A percentile compares a stretch with the other conserved stretches of the same genome.
phyloP scores from a whole-genome alignment of 2,888 invertebrate species.

The Phanerotoma sp. region DNA sequence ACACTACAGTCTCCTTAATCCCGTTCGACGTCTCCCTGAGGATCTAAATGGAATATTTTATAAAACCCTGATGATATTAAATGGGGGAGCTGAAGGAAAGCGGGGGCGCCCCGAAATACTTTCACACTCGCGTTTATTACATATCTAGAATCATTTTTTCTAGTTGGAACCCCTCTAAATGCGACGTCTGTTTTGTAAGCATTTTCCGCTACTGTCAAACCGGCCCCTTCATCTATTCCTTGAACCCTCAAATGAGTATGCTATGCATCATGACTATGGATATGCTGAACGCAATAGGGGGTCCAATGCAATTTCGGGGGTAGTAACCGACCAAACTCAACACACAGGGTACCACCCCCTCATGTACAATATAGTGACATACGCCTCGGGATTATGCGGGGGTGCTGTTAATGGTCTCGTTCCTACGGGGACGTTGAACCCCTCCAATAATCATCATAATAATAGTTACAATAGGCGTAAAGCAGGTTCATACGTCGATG shows the following conservation, averaged over 20 bases:
- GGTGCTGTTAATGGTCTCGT: constrained; percentile 33
- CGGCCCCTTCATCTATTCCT: constrained; percentile 29
- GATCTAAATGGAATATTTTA: constrained; percentile 21
- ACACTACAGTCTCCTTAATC: constrained; percentile 34
- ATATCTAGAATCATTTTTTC: constrained; percentile 21
- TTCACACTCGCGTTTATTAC: constrained; percentile 41
- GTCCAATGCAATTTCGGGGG: constrained; percentile 28
- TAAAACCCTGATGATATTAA: constrained; percentile 5
- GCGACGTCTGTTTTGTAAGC: constrained; percentile 49
- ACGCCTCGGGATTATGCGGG: constrained; percentile 44
- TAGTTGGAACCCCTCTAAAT: constrained; percentile 13
- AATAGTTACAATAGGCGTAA: constrained; percentile 4
- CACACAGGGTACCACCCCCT: constrained; percentile 1
- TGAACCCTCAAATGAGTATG: constrained; percentile 6
- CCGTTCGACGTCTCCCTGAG: constrained; percentile 31
- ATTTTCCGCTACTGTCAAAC: constrained; percentile 46
- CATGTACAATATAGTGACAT: constrained; percentile 39
- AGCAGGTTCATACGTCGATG: constrained; percentile 33
- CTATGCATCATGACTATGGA: constrained; percentile 41
- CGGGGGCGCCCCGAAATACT: constrained; percentile 48
- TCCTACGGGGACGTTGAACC: constrained; percentile 4
- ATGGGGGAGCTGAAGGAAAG: constrained; percentile 21
- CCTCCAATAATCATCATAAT: background rate
- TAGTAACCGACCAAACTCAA: constrained; percentile 24
- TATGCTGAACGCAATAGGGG: constrained; percentile 21